Conservation (phyloP, 2,797 vertebrate species). For the Platalea minor region DNA sequence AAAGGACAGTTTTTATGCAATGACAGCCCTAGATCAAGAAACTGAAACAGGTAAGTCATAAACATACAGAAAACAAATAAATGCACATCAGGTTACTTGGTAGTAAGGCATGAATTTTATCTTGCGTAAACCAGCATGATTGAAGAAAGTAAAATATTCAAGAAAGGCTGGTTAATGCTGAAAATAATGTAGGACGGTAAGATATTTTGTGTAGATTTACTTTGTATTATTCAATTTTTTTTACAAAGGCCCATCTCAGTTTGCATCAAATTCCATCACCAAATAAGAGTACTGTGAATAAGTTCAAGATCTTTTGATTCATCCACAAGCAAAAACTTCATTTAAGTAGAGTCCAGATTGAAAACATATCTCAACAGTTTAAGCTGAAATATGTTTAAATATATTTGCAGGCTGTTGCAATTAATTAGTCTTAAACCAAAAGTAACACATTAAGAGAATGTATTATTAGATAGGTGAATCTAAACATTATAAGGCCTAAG, state of each 20-base stretch:
- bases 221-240: not conserved
- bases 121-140: not conserved
- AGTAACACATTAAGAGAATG: not conserved
- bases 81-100: not conserved
- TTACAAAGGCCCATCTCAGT: not conserved
- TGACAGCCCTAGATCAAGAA: not conserved
- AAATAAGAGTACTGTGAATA: not conserved
- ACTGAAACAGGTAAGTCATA: not conserved
- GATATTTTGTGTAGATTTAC: not conserved
- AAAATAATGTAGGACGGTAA: not conserved
- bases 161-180: not conserved
- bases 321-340: not conserved
- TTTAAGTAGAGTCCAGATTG: not conserved
- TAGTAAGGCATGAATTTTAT: conserved; percentile 17
- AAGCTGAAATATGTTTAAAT: not conserved
- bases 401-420: not conserved
- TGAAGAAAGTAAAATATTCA: not conserved
- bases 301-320: not conserved
- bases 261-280: not conserved
- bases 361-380: not conserved
- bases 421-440: not conserved
- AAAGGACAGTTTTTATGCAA: not conserved
- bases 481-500: not conserved
- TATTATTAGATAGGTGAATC: not conserved
- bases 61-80: not conserved